Percentiles rank a stretch among this genome's conserved stretches.
These are phyloP conservation scores for Danio choprae DNA, from an alignment of 2,797 vertebrate species.

Conservation along the genomic window DNA sequence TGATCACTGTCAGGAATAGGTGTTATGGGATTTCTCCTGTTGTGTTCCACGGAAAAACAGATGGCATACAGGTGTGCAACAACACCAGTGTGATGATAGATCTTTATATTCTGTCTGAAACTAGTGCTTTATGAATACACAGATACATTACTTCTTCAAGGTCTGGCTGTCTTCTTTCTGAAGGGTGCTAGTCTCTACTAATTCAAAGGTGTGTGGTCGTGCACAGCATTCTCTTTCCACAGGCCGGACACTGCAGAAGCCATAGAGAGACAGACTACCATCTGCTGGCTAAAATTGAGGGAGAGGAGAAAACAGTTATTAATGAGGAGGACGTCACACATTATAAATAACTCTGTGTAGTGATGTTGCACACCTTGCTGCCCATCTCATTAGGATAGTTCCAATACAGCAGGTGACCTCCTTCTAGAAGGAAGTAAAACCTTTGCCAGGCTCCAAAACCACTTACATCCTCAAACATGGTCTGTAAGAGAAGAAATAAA, in stretches of 20 bases:
- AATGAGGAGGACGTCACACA: neutral
- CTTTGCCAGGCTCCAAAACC: conserved; percentile 83
- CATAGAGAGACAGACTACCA: conserved; percentile 74
- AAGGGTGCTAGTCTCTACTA: conserved; percentile 67
- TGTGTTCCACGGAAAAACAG: neutral
- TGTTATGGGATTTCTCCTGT: neutral
- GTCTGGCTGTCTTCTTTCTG: conserved; percentile 65
- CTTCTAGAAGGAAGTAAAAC: conserved; percentile 76
- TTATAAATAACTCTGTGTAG: too few relatives aligned
- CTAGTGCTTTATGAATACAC: neutral
- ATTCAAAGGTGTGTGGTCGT: conserved; percentile 84
- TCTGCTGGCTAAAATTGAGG: conserved; percentile 72
- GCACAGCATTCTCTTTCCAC: conserved; percentile 79
- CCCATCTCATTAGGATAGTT: conserved; percentile 80
- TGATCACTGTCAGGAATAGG: neutral
- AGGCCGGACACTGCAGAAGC: conserved; percentile 70
- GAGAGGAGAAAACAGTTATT: neutral
- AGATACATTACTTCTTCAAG: conserved; percentile 70
- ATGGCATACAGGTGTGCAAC: neutral
- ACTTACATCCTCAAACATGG: conserved; percentile 81
- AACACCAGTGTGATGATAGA: neutral
- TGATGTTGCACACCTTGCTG: conserved; percentile 70
- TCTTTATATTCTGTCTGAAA: neutral
- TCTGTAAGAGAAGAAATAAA: conserved; percentile 63
- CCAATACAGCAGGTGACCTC: conserved; percentile 76